Evolutionary conservation across 2,797 vertebrate genomes (phyloP).

Genomic region (Darevskia mixta): DNA sequence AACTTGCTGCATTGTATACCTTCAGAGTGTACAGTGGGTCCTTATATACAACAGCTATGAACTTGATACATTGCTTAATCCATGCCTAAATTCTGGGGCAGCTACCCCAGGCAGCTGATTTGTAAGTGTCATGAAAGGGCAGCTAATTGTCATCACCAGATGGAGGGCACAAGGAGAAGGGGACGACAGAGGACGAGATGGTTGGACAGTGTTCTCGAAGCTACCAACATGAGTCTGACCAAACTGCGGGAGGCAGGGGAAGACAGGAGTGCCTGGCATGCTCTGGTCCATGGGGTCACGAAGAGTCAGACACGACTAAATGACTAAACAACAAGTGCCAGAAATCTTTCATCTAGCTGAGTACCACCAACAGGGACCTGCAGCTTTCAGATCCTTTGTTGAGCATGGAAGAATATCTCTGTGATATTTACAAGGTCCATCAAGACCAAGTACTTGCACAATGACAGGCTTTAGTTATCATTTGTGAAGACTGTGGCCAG

Average conservation of each 20-base stretch:
- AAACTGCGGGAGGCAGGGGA: too few species aligned
- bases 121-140: too few species aligned
- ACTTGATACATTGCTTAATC: background rate
- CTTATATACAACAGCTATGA: background rate
- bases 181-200: too few species aligned
- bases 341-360: background rate
- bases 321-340: background rate
- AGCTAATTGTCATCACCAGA: background rate
- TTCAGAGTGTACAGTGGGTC: background rate
- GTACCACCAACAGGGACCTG: background rate
- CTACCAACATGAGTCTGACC: too few species aligned
- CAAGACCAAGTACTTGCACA: too few species aligned
- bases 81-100: background rate
- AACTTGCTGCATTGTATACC: background rate
- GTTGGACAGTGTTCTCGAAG: too few species aligned
- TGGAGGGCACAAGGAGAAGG: too few species aligned
- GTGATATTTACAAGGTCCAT: too few species aligned
- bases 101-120: too few species aligned
- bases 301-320: too few species aligned
- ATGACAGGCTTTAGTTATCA: background rate
- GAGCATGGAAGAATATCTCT: background rate
- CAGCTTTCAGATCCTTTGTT: background rate
- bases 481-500: background rate
- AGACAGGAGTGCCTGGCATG: too few species aligned
- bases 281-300: too few species aligned